These are phyloP conservation scores for Sphenopsis melanotis DNA, from an alignment of 2,797 vertebrate species.

Conservation along the genomic window DNA sequence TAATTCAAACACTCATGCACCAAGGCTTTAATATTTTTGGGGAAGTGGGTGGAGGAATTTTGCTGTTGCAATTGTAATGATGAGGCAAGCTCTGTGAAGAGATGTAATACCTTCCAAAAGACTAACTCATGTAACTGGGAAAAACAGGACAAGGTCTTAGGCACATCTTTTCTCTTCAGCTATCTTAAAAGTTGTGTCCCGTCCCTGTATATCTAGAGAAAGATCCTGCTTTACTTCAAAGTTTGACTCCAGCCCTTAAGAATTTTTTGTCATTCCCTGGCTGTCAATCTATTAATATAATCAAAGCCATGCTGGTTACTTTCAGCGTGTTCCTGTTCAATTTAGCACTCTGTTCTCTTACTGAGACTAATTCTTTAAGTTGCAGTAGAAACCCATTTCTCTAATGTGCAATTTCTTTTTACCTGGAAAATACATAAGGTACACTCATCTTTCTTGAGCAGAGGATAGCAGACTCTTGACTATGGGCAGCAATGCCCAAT, in stretches of 20 bases:
- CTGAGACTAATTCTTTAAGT: not conserved
- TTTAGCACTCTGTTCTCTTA: not conserved
- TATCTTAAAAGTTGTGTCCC: not conserved
- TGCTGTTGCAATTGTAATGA: not conserved
- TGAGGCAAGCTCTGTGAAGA: not conserved
- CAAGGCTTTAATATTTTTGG: not conserved
- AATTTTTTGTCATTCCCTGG: not conserved
- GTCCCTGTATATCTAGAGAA: not conserved
- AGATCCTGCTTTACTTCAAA: not conserved
- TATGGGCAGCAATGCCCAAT: not conserved
- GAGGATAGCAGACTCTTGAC: not conserved
- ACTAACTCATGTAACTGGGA: not conserved
- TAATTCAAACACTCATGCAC: not conserved
- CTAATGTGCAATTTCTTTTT: not conserved
- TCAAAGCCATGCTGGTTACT: not conserved
- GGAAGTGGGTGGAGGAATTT: not conserved
- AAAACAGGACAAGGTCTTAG: not conserved
- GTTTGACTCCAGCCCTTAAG: not conserved
- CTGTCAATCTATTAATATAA: not conserved
- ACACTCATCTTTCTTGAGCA: not conserved
- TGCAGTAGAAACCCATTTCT: not conserved
- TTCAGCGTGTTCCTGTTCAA: not conserved
- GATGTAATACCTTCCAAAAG: not conserved
- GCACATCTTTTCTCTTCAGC: not conserved
- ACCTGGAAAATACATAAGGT: not conserved